A percentile compares a stretch with the other conserved stretches of the same genome.
Conservation (phyloP, 2,888 invertebrate genomes). For the Drosophila parthenogenetica region DNA sequence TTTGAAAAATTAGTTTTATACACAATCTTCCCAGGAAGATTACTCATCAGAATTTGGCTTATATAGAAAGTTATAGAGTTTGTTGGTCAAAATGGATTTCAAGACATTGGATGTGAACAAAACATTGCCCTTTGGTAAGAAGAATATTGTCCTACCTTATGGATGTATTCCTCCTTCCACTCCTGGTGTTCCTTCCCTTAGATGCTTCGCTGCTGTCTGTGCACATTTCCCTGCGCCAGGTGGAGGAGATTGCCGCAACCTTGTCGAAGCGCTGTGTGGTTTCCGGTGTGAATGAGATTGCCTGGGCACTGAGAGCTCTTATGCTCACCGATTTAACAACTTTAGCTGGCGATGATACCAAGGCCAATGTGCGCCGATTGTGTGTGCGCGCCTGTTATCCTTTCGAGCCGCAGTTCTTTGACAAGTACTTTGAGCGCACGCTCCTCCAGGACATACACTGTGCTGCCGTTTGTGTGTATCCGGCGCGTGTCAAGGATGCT, state of each 20-base stretch:
- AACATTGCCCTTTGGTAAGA: conserved; percentile 80
- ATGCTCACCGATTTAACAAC: conserved; percentile 97
- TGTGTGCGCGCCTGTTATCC: conserved; percentile 89
- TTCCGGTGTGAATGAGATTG: conserved; percentile 86
- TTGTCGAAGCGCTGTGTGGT: conserved; percentile 83
- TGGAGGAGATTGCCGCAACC: conserved; percentile 86
- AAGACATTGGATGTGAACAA: conserved; percentile 70
- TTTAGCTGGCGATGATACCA: conserved; percentile 92
- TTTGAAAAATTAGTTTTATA: neutral
- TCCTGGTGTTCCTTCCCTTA: conserved; percentile 12
- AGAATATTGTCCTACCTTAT: neutral
- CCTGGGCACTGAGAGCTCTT: conserved; percentile 93
- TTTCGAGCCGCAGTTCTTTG: conserved; percentile 75
- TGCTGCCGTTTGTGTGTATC: conserved; percentile 98
- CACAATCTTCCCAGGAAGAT: neutral
- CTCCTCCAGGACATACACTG: conserved; percentile 86
- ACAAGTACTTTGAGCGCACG: conserved; percentile 69
- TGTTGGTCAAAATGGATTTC: conserved; percentile 34
- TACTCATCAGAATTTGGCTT: neutral
- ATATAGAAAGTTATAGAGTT: neutral
- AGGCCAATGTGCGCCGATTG: conserved; percentile 91
- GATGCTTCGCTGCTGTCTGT: conserved; percentile 82
- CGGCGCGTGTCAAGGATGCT: conserved; percentile 92
- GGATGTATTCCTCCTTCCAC: no score
- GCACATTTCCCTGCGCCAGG: conserved; percentile 87